phyloP scores from a whole-genome alignment of 2,113 vertebrate genomes.

The Protomyctophum bolini region DNA sequence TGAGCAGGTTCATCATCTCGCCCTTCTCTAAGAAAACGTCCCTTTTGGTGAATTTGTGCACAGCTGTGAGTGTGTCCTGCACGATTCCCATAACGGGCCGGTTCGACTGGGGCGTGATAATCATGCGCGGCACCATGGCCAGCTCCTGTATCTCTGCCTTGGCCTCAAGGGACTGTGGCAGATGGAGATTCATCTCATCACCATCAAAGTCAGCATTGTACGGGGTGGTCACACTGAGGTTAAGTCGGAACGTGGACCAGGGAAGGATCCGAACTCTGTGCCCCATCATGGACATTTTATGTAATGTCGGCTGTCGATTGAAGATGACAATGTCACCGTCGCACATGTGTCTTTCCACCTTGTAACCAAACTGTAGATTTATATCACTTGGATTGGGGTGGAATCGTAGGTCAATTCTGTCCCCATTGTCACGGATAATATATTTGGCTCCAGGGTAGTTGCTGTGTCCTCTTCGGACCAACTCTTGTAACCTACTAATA shows the following conservation, averaged over 20 bases:
- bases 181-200: constrained; percentile 94
- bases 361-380: constrained; percentile 93
- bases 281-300: constrained; percentile 99
- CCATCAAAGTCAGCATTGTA: constrained; percentile 96
- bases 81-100: constrained; percentile 95
- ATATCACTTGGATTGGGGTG: constrained; percentile 95
- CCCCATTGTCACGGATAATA: constrained; percentile 93
- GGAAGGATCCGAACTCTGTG: constrained; percentile 95
- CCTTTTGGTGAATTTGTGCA: constrained; percentile 94
- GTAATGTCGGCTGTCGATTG: constrained; percentile 94
- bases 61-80: constrained; percentile 92
- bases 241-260: constrained; percentile 95
- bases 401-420: constrained; percentile 92
- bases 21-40: constrained; percentile 94
- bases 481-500: constrained; percentile 88
- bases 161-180: constrained; percentile 92
- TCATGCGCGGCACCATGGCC: constrained; percentile 96
- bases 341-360: constrained; percentile 97
- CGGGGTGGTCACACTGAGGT: constrained; percentile 93
- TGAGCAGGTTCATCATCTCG: constrained; percentile 97
- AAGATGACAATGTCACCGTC: constrained; percentile 97
- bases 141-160: constrained; percentile 93
- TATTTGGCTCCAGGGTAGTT: constrained; percentile 96
- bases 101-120: constrained; percentile 94
- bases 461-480: constrained; percentile 92